A percentile compares a stretch with the other conserved stretches of the same genome.
phyloP scores from a whole-genome alignment of 2,113 vertebrate species.

The Ophiodon elongatus region DNA sequence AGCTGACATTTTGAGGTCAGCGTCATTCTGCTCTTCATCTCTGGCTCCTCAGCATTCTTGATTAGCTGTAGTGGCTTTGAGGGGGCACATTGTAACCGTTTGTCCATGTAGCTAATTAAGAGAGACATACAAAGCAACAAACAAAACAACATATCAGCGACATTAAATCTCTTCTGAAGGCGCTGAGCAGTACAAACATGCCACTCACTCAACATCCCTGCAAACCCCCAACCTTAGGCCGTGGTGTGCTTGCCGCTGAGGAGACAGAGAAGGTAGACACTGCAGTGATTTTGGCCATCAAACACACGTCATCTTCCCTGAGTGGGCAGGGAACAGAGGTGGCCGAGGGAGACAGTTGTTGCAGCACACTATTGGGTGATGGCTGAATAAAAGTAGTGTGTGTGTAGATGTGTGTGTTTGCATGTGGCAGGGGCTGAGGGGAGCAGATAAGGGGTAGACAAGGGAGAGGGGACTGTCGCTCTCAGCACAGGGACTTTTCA shows the following conservation, averaged over 20 bases:
- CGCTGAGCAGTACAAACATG: constrained; percentile 71
- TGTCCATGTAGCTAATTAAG: constrained; percentile 72
- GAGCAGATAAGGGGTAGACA: constrained; percentile 71
- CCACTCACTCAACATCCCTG: constrained; percentile 44
- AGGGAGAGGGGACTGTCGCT: constrained; percentile 72
- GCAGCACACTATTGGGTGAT: constrained; percentile 66
- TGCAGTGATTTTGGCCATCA: constrained; percentile 77
- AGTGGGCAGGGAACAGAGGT: constrained; percentile 74
- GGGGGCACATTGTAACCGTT: constrained; percentile 62
- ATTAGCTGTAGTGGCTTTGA: constrained; percentile 77
- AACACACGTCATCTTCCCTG: constrained; percentile 76
- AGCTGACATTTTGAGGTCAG: constrained; percentile 86
- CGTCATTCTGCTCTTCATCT: constrained; percentile 75
- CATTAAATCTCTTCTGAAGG: constrained; percentile 72
- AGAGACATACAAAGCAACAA: constrained; percentile 68
- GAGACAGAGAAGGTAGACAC: constrained; percentile 68
- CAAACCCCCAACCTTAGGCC: constrained; percentile 22
- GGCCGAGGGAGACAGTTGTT: constrained; percentile 74
- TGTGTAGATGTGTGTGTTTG: constrained; percentile 36
- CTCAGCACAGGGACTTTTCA: constrained; percentile 80
- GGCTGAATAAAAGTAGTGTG: constrained; percentile 55
- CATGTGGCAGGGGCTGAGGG: constrained; percentile 56
- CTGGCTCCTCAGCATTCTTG: constrained; percentile 73
- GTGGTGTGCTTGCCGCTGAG: constrained; percentile 48
- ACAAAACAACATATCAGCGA: constrained; percentile 74